Percentiles rank a stretch among this genome's conserved stretches.
Conservation (phyloP, 2,797 vertebrate genomes). For the Pantherophis alleghaniensis region DNA sequence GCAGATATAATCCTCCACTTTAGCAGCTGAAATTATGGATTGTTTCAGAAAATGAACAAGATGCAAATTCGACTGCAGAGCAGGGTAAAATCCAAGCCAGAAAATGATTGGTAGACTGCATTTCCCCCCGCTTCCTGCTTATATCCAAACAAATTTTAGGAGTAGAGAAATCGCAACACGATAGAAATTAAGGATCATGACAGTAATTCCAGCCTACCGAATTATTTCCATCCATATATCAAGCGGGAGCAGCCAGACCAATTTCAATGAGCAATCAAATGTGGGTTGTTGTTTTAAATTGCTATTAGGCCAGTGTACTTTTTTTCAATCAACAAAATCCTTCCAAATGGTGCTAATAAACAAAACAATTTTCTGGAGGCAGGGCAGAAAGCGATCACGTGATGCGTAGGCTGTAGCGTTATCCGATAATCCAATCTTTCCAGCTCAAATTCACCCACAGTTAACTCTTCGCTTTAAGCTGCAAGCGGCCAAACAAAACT, state of each 20-base stretch:
- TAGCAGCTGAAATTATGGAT: conserved; percentile 48
- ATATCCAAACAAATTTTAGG: conserved; percentile 46
- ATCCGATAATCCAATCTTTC: neutral
- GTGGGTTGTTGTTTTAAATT: neutral
- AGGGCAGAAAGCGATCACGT: neutral
- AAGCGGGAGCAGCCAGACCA: conserved; percentile 42
- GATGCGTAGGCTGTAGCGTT: neutral
- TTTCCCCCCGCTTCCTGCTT: conserved; percentile 19
- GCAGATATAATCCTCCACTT: conserved; percentile 59
- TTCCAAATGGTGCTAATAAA: neutral
- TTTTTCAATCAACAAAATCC: neutral
- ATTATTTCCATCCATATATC: conserved; percentile 44
- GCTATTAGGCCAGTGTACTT: neutral
- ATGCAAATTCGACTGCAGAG: conserved; percentile 47
- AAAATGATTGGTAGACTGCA: conserved; percentile 15
- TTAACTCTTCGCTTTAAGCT: neutral
- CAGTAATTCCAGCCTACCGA: conserved; percentile 49
- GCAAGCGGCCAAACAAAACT: neutral
- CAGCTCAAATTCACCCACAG: neutral
- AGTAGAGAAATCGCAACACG: conserved; percentile 33
- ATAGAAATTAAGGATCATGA: conserved; percentile 20
- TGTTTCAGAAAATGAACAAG: conserved; percentile 61
- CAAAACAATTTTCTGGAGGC: neutral
- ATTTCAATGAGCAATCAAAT: conserved; percentile 32
- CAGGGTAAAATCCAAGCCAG: conserved; percentile 48